These are phyloP conservation scores for Stenchaetothrips biformis DNA, from an alignment of 2,888 invertebrate genomes.

Conservation along the genomic window DNA sequence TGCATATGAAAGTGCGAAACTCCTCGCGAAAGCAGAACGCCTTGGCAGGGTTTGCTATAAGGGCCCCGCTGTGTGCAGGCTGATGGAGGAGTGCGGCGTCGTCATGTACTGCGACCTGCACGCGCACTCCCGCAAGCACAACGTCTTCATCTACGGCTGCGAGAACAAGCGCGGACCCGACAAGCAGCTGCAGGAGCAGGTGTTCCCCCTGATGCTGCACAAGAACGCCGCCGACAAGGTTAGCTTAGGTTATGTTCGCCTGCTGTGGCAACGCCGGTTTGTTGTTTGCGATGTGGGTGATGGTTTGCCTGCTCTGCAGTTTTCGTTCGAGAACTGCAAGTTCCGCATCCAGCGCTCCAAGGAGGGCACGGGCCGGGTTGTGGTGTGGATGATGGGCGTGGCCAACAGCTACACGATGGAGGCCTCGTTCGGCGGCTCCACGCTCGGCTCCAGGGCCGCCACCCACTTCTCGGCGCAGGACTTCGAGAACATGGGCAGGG, in stretches of 20 bases:
- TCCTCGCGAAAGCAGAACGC: no score
- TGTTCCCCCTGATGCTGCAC: constrained; percentile 90
- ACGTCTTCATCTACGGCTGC: constrained; percentile 95
- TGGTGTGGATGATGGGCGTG: constrained; percentile 93
- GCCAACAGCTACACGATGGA: constrained; percentile 93
- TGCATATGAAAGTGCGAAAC: no score
- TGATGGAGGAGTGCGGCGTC: constrained; percentile 85
- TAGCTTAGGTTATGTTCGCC: constrained; percentile 34
- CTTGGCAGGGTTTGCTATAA: no score
- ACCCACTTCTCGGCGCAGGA: constrained; percentile 81
- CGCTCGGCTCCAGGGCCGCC: constrained; percentile 70
- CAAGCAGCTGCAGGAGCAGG: constrained; percentile 79
- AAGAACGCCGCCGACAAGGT: constrained; percentile 88
- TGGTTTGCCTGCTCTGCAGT: constrained; percentile 54
- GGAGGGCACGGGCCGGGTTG: constrained; percentile 91
- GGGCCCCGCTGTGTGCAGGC: constrained; percentile 49
- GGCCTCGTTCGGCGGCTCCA: constrained; percentile 89
- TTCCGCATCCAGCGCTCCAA: constrained; percentile 89
- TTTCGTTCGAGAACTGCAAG: constrained; percentile 90
- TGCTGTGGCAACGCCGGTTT: background rate
- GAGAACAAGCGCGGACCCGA: constrained; percentile 73
- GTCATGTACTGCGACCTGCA: constrained; percentile 90
- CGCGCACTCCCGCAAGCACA: constrained; percentile 91
- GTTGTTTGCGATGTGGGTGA: background rate
- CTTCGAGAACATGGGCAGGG: constrained; percentile 76